Evolutionary conservation across 2,888 invertebrate genomes (phyloP).

Genomic region (Tanypteryx hageni): DNA sequence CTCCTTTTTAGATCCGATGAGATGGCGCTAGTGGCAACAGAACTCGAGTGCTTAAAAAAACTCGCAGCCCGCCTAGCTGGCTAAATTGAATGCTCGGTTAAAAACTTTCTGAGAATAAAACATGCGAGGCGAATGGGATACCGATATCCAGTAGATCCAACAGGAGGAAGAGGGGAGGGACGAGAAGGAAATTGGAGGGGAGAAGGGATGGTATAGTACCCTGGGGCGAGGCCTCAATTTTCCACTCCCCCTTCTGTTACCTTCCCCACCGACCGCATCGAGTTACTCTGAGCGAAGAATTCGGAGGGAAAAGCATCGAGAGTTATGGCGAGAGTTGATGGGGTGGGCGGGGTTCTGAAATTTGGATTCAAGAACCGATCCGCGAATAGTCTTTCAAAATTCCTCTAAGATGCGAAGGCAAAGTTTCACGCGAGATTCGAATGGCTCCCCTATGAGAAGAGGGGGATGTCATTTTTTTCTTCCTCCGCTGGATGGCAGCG

Average conservation of each 20-base stretch:
- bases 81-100: constrained; percentile 5
- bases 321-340: neutral
- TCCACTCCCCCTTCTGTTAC: neutral
- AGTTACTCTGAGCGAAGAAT: constrained; percentile 40
- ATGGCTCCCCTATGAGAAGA: neutral
- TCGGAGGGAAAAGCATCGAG: neutral
- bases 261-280: constrained; percentile 19
- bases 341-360: neutral
- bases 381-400: neutral
- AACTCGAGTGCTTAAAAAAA: constrained; percentile 40
- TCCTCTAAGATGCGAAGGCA: neutral
- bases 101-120: constrained; percentile 37
- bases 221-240: constrained; percentile 38
- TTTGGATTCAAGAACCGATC: constrained; percentile 1
- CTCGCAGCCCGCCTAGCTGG: neutral
- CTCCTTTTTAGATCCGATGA: neutral
- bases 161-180: constrained; percentile 7
- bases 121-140: constrained; percentile 23
- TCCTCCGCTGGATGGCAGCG: neutral
- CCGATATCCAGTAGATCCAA: neutral
- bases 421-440: constrained; percentile 3
- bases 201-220: constrained; percentile 26
- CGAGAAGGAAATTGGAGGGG: constrained; percentile 1
- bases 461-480: neutral
- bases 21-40: neutral